phyloP scores from a whole-genome alignment of 2,113 vertebrate species.

The Pelecanoides urinatrix region DNA sequence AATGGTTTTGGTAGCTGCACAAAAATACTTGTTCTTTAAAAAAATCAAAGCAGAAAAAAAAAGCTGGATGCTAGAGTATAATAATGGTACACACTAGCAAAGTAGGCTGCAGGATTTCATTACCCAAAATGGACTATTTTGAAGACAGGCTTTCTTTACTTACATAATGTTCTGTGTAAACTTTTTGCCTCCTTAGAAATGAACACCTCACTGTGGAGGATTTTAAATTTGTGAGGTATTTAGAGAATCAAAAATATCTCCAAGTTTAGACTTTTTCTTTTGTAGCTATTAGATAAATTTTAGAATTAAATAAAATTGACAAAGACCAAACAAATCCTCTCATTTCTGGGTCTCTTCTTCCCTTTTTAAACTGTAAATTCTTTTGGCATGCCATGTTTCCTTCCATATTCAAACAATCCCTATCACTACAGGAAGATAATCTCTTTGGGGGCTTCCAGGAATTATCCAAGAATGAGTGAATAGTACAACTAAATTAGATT shows the following conservation, averaged over 20 bases:
- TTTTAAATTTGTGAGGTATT: not conserved
- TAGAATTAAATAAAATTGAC: not conserved
- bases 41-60: not conserved
- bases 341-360: not conserved
- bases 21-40: not conserved
- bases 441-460: not conserved
- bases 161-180: not conserved
- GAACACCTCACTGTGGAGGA: not conserved
- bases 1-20: not conserved
- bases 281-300: not conserved
- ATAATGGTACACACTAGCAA: not conserved
- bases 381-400: not conserved
- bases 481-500: not conserved
- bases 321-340: not conserved
- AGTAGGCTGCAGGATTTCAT: not conserved
- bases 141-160: not conserved
- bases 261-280: not conserved
- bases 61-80: not conserved
- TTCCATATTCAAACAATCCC: not conserved
- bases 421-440: not conserved
- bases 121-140: not conserved
- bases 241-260: not conserved
- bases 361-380: not conserved
- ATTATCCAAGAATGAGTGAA: not conserved
- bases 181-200: not conserved